Percentiles rank a stretch among this genome's conserved stretches.
These are phyloP conservation scores for Pteria penguin DNA, from an alignment of 2,888 invertebrate species.

Conservation along the genomic window DNA sequence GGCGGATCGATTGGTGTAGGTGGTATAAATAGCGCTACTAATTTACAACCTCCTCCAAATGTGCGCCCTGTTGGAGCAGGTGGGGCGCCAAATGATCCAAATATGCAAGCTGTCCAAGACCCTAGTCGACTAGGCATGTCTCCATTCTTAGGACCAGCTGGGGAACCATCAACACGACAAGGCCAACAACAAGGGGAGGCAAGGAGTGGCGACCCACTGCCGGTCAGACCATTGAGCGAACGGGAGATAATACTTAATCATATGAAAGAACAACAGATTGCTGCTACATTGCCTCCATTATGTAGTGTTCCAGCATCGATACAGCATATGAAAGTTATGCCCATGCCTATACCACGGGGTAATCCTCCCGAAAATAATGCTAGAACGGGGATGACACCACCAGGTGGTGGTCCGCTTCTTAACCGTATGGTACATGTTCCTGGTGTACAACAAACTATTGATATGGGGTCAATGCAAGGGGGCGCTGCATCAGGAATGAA, in stretches of 20 bases:
- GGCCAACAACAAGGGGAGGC: not conserved
- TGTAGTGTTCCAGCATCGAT: not conserved
- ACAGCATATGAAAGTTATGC: not conserved
- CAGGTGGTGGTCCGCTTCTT: not conserved
- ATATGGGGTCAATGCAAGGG: too few relatives aligned
- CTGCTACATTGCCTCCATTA: not conserved
- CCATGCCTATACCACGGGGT: not conserved
- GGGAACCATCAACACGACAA: not conserved
- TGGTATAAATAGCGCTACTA: constrained; percentile 5
- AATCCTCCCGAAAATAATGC: not conserved
- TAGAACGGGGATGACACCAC: not conserved
- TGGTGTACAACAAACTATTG: too few relatives aligned
- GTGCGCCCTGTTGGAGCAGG: constrained; percentile 10
- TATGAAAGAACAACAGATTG: not conserved
- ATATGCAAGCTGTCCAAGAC: constrained; percentile 19
- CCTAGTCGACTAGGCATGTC: constrained; percentile 14
- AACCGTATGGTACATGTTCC: too few relatives aligned
- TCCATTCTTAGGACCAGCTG: constrained; percentile 11
- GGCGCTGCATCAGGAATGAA: too few relatives aligned
- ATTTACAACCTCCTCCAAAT: constrained; percentile 6
- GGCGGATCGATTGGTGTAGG: not conserved
- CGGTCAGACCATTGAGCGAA: not conserved
- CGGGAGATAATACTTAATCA: not conserved
- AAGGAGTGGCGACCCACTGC: not conserved
- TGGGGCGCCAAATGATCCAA: constrained; percentile 23